Base-by-base conservation (phyloP, 1,140 invertebrate species). In the Halotydeus destructor region DNA sequence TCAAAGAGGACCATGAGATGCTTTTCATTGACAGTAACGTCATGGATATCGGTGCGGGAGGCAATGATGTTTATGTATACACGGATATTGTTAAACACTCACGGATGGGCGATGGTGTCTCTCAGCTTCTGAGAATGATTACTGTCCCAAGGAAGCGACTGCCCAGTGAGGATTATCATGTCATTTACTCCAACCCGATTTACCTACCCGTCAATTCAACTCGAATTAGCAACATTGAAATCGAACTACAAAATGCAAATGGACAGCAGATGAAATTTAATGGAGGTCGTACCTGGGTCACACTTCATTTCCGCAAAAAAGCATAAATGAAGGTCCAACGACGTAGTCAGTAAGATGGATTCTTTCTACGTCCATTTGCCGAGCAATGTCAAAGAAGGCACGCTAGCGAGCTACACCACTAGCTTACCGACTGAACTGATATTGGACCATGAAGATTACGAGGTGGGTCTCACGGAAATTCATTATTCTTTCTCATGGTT, bases 391-490 rank as follows among this genome's bases (percentile, higher is more conserved):
- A n/a, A n/a, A n/a, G n/a, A n/a, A n/a, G n/a, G n/a, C n/a, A n/a
- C n/a, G n/a, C n/a, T n/a, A n/a, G n/a, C n/a, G n/a, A n/a, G n/a
- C n/a, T n/a, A n/a, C n/a, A n/a, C n/a, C n/a, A n/a, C n/a, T n/a
- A n/a, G n/a, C n/a, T n/a, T n/a, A n/a, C n/a, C n/a, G n/a, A n/a
- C n/a, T n/a, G n/a, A n/a, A n/a, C n/a, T n/a, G n/a, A n/a, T n/a
- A n/a, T n/a, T n/a, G n/a, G n/a, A n/a, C n/a, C n/a, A 16, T 33
- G 40, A 23, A 8, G 19, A 41, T 32, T 41, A 31, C 28, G 5
- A 41, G 23, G 40, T 41, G 19, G 40, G 27, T 11, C 28, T 41
- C 3, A 16, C 40, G 9, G 40, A 41, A 12, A 41, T 41, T 11
- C 8, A 28, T 19, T 41, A 41, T 41, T 33, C 40, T 3, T 33